Conservation (phyloP, 2,113 vertebrate species). For the Hyla sarda region DNA sequence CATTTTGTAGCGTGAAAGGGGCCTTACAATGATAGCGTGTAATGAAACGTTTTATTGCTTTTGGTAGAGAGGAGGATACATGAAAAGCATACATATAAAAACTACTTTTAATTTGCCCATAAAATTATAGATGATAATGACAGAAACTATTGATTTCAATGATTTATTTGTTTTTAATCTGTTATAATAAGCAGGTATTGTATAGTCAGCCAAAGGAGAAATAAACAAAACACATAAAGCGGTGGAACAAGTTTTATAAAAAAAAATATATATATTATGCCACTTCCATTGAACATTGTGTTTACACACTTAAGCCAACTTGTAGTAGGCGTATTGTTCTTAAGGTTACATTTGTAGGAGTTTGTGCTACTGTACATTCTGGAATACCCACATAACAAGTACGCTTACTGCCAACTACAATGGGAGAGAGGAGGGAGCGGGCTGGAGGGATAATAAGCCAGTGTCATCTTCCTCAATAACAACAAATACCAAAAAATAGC, state of each 20-base stretch:
- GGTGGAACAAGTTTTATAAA: conserved; percentile 27
- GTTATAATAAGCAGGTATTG: neutral
- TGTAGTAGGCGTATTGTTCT: conserved; percentile 48
- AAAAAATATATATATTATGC: conserved; percentile 29
- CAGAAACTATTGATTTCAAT: conserved; percentile 4
- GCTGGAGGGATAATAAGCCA: conserved; percentile 17
- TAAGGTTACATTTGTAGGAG: conserved; percentile 33
- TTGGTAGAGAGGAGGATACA: neutral
- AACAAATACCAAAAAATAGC: too few relatives aligned
- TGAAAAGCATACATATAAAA: neutral
- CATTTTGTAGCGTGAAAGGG: too few relatives aligned
- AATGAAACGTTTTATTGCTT: neutral
- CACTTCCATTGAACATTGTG: conserved; percentile 44
- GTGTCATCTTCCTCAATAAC: conserved; percentile 3
- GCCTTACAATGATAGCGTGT: too few relatives aligned
- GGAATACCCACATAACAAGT: conserved; percentile 43
- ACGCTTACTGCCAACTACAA: conserved; percentile 32
- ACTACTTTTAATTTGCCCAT: neutral
- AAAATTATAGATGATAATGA: conserved; percentile 3
- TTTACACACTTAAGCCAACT: conserved; percentile 34
- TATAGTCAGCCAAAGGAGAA: neutral
- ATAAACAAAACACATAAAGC: neutral
- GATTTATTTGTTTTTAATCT: neutral
- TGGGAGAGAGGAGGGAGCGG: neutral
- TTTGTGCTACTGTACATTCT: conserved; percentile 39